These are phyloP conservation scores for Ascaphus truei DNA, from an alignment of 2,113 vertebrate genomes.

Conservation along the genomic window DNA sequence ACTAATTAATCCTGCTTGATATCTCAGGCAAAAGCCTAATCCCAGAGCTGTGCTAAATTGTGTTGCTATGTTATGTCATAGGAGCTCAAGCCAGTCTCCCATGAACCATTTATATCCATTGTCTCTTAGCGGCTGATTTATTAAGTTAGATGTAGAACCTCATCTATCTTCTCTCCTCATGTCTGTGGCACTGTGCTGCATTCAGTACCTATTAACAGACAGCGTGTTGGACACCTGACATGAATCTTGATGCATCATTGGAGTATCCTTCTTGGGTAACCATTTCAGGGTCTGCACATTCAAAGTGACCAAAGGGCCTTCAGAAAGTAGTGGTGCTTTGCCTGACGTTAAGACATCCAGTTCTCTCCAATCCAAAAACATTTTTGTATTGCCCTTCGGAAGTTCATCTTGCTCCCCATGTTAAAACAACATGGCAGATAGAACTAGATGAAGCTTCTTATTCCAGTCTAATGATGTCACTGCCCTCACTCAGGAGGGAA, in stretches of 20 bases:
- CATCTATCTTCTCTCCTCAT: constrained; percentile 29
- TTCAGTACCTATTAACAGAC: constrained; percentile 20
- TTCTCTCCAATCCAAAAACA: neutral
- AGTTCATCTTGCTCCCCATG: neutral
- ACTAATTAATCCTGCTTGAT: constrained; percentile 28
- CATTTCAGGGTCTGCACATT: neutral
- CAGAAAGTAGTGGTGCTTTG: neutral
- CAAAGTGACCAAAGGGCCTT: neutral
- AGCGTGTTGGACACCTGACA: constrained; percentile 8
- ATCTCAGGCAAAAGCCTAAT: constrained; percentile 17
- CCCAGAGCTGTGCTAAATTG: constrained; percentile 26
- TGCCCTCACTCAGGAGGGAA: too few species aligned
- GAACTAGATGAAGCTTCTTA: too few species aligned
- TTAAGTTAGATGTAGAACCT: constrained; percentile 29
- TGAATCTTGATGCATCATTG: neutral
- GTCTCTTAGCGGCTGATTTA: constrained; percentile 35
- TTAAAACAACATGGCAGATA: too few species aligned
- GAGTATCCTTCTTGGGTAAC: neutral
- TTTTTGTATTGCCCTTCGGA: neutral
- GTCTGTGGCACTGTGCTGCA: constrained; percentile 5
- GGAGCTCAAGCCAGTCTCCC: constrained; percentile 16
- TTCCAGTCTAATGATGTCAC: too few species aligned
- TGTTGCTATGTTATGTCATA: constrained; percentile 28
- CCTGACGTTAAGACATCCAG: too few species aligned
- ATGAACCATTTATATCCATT: constrained; percentile 33